Base-by-base conservation (phyloP, 2,113 vertebrate species). In the Trachemys scripta region DNA sequence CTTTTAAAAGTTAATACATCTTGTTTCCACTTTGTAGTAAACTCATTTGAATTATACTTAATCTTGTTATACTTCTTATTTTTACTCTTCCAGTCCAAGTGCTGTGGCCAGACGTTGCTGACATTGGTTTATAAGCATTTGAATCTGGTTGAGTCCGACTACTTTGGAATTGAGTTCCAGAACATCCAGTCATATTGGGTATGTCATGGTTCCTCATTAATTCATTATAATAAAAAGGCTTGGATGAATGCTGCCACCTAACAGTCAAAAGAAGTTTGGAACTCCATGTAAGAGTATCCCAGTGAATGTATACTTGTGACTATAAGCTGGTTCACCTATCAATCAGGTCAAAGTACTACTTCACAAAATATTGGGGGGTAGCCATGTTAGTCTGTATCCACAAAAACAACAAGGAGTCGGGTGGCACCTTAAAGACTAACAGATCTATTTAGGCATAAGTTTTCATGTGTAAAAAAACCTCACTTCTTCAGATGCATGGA, bases 161-260 rank as follows among this genome's bases (percentile, higher is more conserved):
- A 99, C 98, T 99, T 99, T 94, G 99, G 99, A 84, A 98, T 99
- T 65, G 99, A 99, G 98, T 99, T 99, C 96, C 99, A 99, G 96
- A 99, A 99, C 86, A 95, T 97, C 92, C 99, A 98, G 94, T 98
- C 99, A 89, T 98, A 97, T 87, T 99, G 99, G 99, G 99, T 99
- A 98, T 1, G 99, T 99, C 95, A 62, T 59, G 2, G 49, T 85
- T 87, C 29, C 87, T 72, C 56, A 35, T 0, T 4, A 51, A 87
- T 56, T 25, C 0, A 0, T 4, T 49, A 0, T 8, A 6, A 22
- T 84, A 6, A 88, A 87, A 84, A 65, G 1, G 2, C 19, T 59
- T 91, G 47, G 1, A 38, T 75, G 65, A 87, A 53, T n/a, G 16
- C 29, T 27, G 17, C 49, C 93, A 17, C 35, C 51, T 8, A 12